Evolutionary conservation across 2,888 invertebrate genomes (phyloP), one percentile per base, ranked within the genome.

Genomic region (Cerastis rubricosa): DNA sequence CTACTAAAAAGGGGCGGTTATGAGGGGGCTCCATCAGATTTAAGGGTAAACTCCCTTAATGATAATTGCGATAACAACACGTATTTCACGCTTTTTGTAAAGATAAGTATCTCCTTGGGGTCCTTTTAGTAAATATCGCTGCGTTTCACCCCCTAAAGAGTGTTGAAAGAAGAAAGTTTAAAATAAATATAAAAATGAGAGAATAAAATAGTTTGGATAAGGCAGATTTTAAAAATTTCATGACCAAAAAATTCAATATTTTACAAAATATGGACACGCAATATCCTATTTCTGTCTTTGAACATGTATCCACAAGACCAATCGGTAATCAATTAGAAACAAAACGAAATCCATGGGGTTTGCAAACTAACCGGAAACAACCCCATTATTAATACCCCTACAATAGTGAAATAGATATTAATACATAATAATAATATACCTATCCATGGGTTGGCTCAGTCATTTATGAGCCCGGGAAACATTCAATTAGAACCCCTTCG

Each of bases 61-160:
- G 80, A 87, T 88, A 83, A 88, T 85, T 80, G 78, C 70, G 85
- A 85, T 84, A 84, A 71, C 73, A 85, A 74, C 84, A 59, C 71
- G 80, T 81, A 76, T 79, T 85, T 85, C 61, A 78, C 82, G 78
- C 75, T 83, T 84, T 88, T 84, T 82, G 69, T 77, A 22, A 19
- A 68, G 76, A 83, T 81, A 78, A 74, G 57, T 75, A 82, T 85
- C 77, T 75, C 70, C 72, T 66, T 35, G 40, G 63, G 76, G 80
- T 25, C 25, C n/a, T 71, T 78, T 80, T 74, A 73, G 71, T 80
- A 72, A 81, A 81, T 74, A 77, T 73, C 47, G 66, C 59, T 66
- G 68, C 40, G 59, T 80, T 81, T 67, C 25, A 69, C 47, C 40
- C 66, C 35, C 57, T n/a, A 8, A 35, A 45, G 40, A 14, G 22